Percentiles rank a stretch among this genome's conserved stretches.
Conservation (phyloP, 1,140 invertebrate species). For the Acromyrmex charruanus region DNA sequence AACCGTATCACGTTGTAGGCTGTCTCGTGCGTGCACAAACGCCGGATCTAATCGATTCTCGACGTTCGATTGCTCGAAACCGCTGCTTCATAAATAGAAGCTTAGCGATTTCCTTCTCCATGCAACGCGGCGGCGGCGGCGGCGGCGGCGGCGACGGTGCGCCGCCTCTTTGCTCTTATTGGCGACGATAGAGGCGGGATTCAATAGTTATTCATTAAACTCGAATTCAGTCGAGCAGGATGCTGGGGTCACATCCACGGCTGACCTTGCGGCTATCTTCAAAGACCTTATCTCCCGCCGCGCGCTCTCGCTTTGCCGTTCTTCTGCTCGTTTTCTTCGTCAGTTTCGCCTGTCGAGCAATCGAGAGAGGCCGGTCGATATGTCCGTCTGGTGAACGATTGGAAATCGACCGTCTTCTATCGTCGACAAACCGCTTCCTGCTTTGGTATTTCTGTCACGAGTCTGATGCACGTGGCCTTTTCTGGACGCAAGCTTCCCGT, state of each 20-base stretch:
- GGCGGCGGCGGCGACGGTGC: slow-evolving; percentile 62
- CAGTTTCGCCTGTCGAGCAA: slow-evolving; percentile 13
- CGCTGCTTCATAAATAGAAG: slow-evolving; percentile 76
- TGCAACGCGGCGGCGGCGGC: slow-evolving; percentile 24
- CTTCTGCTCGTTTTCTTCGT: slow-evolving; percentile 67
- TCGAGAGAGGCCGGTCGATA: slow-evolving; percentile 43
- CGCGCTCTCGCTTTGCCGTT: slow-evolving; percentile 74
- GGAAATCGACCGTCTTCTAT: slow-evolving; percentile 53
- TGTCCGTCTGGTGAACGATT: slow-evolving; percentile 56
- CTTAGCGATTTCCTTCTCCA: slow-evolving; percentile 57
- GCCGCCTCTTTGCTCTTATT: slow-evolving; percentile 82
- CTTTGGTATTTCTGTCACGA: slow-evolving; percentile 39
- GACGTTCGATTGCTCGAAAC: slow-evolving; percentile 74
- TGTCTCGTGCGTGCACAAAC: slow-evolving; percentile 23
- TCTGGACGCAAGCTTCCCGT: background rate
- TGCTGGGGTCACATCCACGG: slow-evolving; percentile 82
- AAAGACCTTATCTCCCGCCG: slow-evolving; percentile 84
- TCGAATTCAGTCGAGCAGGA: slow-evolving; percentile 84
- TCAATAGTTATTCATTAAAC: slow-evolving; percentile 86
- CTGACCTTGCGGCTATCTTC: slow-evolving; percentile 85
- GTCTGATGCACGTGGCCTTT: background rate
- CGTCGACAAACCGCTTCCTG: slow-evolving; percentile 36
- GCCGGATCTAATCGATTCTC: slow-evolving; percentile 49
- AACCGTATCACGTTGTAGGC: background rate
- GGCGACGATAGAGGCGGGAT: slow-evolving; percentile 83